phyloP scores from a whole-genome alignment of 2,797 vertebrate species.

The Euphonia xanthogaster region DNA sequence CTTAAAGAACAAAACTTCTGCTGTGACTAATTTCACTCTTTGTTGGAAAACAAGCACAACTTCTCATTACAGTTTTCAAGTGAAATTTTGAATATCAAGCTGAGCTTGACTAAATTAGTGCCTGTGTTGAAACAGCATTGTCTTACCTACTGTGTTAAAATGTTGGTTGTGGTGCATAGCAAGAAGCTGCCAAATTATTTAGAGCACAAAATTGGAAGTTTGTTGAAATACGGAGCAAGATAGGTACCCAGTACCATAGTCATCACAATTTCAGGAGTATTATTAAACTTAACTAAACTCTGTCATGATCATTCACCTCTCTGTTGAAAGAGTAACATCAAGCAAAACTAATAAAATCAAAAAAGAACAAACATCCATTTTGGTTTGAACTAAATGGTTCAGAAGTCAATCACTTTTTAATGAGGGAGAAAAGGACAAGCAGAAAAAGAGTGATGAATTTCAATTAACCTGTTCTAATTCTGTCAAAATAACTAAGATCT shows the following conservation, averaged over 20 bases:
- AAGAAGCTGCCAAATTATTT: neutral
- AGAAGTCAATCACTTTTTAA: neutral
- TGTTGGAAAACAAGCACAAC: neutral
- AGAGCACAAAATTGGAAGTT: neutral
- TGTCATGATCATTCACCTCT: neutral
- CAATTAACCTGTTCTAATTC: neutral
- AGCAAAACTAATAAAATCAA: neutral
- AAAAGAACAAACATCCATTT: neutral
- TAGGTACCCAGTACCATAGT: neutral
- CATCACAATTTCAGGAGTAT: neutral
- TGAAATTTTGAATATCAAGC: neutral
- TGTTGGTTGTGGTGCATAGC: neutral
- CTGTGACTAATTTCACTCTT: neutral
- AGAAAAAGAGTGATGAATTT: neutral
- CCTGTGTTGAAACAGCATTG: fast-evolving
- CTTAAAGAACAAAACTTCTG: neutral
- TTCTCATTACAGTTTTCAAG: neutral
- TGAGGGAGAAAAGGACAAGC: neutral
- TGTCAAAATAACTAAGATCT: neutral
- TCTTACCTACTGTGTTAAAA: neutral
- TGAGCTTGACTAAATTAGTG: neutral
- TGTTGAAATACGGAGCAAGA: neutral
- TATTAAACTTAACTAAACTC: neutral
- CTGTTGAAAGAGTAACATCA: neutral
- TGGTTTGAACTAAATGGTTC: neutral